phyloP scores from a whole-genome alignment of 2,888 invertebrate species.

The Graphium colonna region DNA sequence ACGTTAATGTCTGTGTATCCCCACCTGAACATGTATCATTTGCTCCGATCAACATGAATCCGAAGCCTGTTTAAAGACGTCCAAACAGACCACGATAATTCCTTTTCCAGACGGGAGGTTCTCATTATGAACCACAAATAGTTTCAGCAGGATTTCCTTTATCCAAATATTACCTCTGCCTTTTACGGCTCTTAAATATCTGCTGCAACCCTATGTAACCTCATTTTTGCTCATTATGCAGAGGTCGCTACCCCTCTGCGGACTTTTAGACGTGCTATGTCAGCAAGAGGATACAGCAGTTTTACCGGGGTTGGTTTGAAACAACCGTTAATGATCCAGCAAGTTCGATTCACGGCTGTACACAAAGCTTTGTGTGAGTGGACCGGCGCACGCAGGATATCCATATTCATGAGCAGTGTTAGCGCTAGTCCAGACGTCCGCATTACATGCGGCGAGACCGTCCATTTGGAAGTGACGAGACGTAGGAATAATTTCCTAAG shows the following conservation, averaged over 20 bases:
- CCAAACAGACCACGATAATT: too few relatives aligned
- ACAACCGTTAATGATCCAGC: background rate
- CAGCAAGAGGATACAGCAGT: background rate
- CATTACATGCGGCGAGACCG: background rate
- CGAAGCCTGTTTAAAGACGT: background rate
- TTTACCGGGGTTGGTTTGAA: background rate
- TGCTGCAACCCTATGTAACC: too few relatives aligned
- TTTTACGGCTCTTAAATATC: too few relatives aligned
- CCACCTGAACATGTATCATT: conserved; percentile 10
- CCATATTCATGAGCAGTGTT: background rate
- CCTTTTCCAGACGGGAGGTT: too few relatives aligned
- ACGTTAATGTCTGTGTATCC: too few relatives aligned
- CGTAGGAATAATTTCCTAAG: background rate
- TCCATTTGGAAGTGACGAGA: background rate
- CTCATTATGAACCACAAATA: too few relatives aligned
- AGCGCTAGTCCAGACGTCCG: background rate
- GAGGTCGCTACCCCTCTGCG: background rate
- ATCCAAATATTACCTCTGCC: too few relatives aligned
- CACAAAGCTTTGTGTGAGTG: background rate
- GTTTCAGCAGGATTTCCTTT: too few relatives aligned
- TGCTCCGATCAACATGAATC: background rate
- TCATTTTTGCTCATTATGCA: too few relatives aligned
- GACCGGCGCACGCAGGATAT: background rate
- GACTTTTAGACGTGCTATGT: background rate
- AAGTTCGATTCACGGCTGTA: background rate